Evolutionary conservation across 2,888 invertebrate species (phyloP).

Genomic region (Tetragonula carbonaria): DNA sequence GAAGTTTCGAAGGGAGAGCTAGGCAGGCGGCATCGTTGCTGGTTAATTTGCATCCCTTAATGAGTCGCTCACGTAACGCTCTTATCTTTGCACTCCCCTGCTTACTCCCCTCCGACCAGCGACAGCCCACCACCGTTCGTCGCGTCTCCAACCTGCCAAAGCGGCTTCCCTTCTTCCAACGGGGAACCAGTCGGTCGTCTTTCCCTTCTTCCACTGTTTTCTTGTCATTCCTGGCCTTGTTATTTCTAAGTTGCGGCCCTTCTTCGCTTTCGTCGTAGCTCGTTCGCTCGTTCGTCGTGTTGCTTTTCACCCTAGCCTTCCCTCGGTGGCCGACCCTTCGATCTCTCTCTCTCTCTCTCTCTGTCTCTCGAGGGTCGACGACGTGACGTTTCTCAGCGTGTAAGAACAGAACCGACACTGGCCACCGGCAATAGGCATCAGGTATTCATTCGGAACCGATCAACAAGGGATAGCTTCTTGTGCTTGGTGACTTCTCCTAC

Average conservation of each 20-base stretch:
- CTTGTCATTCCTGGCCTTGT: slow-evolving; percentile 75
- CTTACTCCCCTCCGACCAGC: slow-evolving; percentile 16
- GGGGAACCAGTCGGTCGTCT: slow-evolving; percentile 55
- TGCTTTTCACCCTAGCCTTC: slow-evolving; percentile 36
- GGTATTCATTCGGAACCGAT: slow-evolving; percentile 44
- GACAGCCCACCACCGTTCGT: neutral
- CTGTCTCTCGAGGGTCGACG: slow-evolving; percentile 31
- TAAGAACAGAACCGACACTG: slow-evolving; percentile 19
- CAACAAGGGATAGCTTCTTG: slow-evolving; percentile 14
- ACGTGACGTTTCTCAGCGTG: slow-evolving; percentile 31
- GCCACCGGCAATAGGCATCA: slow-evolving; percentile 45
- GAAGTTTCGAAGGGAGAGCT: slow-evolving; percentile 72
- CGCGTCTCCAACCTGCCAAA: slow-evolving; percentile 15
- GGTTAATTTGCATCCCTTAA: slow-evolving; percentile 83
- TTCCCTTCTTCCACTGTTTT: slow-evolving; percentile 71
- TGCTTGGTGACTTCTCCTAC: slow-evolving; percentile 6
- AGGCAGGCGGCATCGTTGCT: slow-evolving; percentile 68
- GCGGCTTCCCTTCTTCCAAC: slow-evolving; percentile 45
- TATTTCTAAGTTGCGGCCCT: slow-evolving; percentile 73
- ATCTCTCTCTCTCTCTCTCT: slow-evolving; percentile 17
- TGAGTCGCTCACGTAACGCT: slow-evolving; percentile 81
- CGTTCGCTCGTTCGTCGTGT: slow-evolving; percentile 30
- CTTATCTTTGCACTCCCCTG: slow-evolving; percentile 78
- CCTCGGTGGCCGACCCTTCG: slow-evolving; percentile 58
- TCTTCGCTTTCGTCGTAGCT: slow-evolving; percentile 39